These are phyloP conservation scores for Incurvaria masculella DNA, from an alignment of 2,888 invertebrate species.

Conservation along the genomic window DNA sequence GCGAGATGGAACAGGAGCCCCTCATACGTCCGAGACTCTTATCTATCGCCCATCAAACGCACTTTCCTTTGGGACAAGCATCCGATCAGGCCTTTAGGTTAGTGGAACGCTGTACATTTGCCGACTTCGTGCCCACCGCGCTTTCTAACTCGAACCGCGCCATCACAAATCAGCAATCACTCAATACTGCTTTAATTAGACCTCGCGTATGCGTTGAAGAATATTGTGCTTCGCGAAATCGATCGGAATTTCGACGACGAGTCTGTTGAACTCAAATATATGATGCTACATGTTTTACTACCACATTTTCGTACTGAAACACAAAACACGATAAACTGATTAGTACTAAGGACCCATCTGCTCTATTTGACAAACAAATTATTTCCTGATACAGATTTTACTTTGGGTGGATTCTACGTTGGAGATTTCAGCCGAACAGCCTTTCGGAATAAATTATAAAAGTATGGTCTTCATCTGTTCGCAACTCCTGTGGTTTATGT, in stretches of 20 bases:
- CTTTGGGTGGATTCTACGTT: not conserved
- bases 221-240: too few relatives aligned
- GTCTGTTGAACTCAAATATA: too few relatives aligned
- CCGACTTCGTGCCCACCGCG: conserved; percentile 13
- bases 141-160: not conserved
- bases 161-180: not conserved
- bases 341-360: too few relatives aligned
- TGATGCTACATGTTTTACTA: too few relatives aligned
- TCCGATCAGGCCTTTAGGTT: conserved; percentile 88
- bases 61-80: conserved; percentile 90
- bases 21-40: conserved; percentile 81
- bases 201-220: too few relatives aligned
- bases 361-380: too few relatives aligned
- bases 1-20: conserved; percentile 70
- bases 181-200: not conserved
- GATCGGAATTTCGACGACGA: too few relatives aligned
- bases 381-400: not conserved
- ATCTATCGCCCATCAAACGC: conserved; percentile 87
- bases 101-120: conserved; percentile 54
- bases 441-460: not conserved
- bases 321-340: too few relatives aligned
- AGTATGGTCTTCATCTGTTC: not conserved
- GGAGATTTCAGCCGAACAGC: not conserved
- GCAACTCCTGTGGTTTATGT: not conserved
- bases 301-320: too few relatives aligned